phyloP scores from a whole-genome alignment of 2,797 vertebrate species.

The Jordanella pulchra region DNA sequence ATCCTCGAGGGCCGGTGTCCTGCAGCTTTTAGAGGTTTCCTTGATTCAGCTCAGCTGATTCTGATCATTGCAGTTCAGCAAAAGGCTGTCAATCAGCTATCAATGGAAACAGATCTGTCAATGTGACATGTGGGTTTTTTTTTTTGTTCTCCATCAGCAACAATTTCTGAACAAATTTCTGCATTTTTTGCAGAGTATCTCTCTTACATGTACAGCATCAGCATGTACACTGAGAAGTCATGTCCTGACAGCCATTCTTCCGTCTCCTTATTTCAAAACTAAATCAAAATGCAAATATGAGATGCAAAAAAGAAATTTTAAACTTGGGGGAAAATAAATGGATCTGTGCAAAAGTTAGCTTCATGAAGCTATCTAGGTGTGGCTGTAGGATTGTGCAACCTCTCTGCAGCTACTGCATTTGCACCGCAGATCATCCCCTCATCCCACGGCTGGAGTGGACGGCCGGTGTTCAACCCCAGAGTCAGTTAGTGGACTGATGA shows the following conservation, averaged over 20 bases:
- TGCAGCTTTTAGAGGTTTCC: no score
- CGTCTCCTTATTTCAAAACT: constrained; percentile 3
- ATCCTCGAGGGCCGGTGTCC: no score
- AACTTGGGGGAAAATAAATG: background rate
- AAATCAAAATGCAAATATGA: background rate
- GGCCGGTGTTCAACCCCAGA: constrained; percentile 46
- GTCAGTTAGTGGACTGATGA: constrained; percentile 26
- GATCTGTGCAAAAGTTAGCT: constrained; percentile 37
- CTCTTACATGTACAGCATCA: background rate
- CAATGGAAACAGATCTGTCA: no score
- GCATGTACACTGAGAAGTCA: no score
- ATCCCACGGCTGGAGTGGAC: constrained; percentile 61
- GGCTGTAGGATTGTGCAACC: constrained; percentile 71
- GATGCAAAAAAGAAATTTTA: background rate
- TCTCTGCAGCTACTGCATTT: constrained; percentile 76
- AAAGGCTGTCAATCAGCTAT: no score
- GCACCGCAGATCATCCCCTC: constrained; percentile 65
- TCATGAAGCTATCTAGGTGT: constrained; percentile 62
- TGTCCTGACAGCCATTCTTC: background rate
- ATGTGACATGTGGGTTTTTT: no score
- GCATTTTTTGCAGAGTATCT: background rate
- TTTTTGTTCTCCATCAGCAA: background rate
- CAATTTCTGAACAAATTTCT: background rate
- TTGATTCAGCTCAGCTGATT: no score
- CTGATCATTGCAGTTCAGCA: no score